phyloP scores from a whole-genome alignment of 1,140 invertebrate species.

The Heliconius nattereri region DNA sequence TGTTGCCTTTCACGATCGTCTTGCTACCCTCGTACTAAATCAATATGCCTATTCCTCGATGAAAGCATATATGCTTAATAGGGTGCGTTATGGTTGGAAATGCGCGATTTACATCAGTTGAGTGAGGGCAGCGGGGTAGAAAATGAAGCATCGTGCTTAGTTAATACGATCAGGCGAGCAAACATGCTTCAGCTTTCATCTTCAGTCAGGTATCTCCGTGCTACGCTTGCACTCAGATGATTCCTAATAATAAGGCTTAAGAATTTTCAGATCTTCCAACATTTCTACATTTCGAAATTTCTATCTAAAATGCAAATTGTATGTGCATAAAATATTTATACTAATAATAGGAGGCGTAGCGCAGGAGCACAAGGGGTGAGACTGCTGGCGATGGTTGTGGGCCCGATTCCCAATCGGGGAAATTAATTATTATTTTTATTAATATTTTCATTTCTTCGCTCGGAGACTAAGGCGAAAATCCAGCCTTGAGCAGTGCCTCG shows the following conservation, averaged over 20 bases:
- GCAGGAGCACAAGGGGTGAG: too few species aligned
- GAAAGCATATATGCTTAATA: conserved; percentile 62
- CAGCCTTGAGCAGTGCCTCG: too few species aligned
- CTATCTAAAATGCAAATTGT: not conserved
- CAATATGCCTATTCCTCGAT: conserved; percentile 40
- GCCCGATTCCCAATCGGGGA: too few species aligned
- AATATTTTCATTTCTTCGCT: too few species aligned
- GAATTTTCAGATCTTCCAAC: conserved; percentile 8
- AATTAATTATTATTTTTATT: too few species aligned
- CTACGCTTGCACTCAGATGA: conserved; percentile 52
- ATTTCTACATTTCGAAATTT: not conserved
- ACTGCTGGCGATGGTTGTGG: too few species aligned
- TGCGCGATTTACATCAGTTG: conserved; percentile 72
- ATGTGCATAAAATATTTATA: too few species aligned
- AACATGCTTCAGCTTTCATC: conserved; percentile 76
- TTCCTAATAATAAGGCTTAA: conserved; percentile 33
- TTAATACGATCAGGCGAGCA: conserved; percentile 78
- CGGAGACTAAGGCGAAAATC: too few species aligned
- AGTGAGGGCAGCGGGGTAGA: conserved; percentile 66
- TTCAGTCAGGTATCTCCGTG: conserved; percentile 69
- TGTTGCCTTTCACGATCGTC: conserved; percentile 6
- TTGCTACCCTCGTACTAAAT: conserved; percentile 34
- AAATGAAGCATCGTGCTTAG: conserved; percentile 74
- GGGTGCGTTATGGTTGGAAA: conserved; percentile 66
- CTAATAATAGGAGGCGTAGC: too few species aligned